phyloP scores from a whole-genome alignment of 2,797 vertebrate genomes.

The Tapirus indicus region DNA sequence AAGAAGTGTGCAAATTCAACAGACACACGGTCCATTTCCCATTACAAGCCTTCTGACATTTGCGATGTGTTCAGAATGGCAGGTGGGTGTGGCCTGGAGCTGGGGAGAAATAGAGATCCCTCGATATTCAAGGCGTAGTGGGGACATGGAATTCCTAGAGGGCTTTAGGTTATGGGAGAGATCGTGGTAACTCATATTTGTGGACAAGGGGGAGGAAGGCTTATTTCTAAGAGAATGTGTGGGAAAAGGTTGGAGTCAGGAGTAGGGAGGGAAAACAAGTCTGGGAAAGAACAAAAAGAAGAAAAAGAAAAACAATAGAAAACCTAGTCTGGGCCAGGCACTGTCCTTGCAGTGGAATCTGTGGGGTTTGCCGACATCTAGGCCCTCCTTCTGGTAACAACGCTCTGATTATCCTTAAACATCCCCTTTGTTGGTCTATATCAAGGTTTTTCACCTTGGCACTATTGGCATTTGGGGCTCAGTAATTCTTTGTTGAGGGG shows the following conservation, averaged over 20 bases:
- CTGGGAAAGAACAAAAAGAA: neutral
- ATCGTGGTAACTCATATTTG: neutral
- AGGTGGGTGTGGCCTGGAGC: neutral
- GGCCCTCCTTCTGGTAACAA: neutral
- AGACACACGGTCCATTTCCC: no score
- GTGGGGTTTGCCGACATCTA: neutral
- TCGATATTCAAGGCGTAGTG: neutral
- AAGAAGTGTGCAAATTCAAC: neutral
- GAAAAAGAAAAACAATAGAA: neutral
- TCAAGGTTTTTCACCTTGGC: neutral
- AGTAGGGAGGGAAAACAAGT: neutral
- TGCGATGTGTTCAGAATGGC: neutral
- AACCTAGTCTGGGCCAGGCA: neutral
- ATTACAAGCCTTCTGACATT: neutral
- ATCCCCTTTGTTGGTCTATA: neutral
- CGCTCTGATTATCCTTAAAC: neutral
- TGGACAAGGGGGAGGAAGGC: neutral
- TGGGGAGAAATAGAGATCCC: no score
- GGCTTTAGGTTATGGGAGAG: neutral
- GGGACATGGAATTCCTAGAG: neutral
- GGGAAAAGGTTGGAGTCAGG: neutral
- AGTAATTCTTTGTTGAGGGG: neutral
- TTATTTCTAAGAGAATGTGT: neutral
- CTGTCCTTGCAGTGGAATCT: neutral
- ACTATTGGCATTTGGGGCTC: no score